These are phyloP conservation scores for Cyanoramphus novaezelandiae DNA, from an alignment of 2,113 vertebrate genomes.

Conservation along the genomic window DNA sequence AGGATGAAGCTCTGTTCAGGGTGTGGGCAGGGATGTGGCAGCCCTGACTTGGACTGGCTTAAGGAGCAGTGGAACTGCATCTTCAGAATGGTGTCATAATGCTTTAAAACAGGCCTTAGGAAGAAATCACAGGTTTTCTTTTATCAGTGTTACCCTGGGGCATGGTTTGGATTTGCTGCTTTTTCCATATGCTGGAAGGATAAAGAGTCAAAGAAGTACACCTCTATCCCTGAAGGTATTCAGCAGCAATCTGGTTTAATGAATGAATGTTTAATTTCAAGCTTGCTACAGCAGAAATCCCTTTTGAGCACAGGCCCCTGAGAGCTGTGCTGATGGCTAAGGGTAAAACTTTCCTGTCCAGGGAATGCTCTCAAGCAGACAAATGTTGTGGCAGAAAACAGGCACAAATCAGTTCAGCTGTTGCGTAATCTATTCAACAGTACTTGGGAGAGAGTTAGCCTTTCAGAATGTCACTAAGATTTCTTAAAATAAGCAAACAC, in stretches of 20 bases:
- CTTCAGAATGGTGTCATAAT: background rate
- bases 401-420: background rate
- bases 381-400: background rate
- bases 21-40: background rate
- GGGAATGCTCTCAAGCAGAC: background rate
- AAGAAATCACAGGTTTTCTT: background rate
- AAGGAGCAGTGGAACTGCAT: background rate
- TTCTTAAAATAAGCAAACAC: background rate
- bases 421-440: background rate
- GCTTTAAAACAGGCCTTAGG: background rate
- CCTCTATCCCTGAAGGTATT: background rate
- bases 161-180: background rate
- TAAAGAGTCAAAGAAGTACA: rapidly evolving
- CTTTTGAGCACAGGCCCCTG: background rate
- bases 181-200: rapidly evolving
- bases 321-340: background rate
- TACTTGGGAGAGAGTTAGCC: background rate
- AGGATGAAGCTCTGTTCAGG: background rate
- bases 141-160: background rate
- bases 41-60: background rate
- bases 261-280: background rate
- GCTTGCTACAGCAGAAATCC: background rate
- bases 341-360: background rate
- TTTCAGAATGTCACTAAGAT: background rate
- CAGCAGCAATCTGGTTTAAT: background rate